A percentile compares a stretch with the other conserved stretches of the same genome.
Evolutionary conservation across 2,888 invertebrate species (phyloP).

Genomic region (Leptarthrus brevirostris): DNA sequence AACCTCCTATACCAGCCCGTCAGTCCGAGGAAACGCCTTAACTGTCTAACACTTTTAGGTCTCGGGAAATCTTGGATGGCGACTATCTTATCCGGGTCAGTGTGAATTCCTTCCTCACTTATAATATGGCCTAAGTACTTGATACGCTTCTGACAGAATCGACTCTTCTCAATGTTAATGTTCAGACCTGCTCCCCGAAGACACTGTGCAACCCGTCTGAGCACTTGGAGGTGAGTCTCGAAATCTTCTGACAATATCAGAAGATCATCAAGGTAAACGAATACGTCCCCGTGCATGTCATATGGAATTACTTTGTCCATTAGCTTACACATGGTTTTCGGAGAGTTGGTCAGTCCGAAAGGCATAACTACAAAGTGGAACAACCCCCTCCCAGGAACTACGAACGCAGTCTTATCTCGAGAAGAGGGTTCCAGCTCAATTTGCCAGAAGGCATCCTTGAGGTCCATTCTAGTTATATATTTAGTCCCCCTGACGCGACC

Average conservation of each 20-base stretch:
- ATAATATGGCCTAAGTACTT: no score
- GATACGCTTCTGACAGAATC: no score
- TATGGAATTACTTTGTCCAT: neutral
- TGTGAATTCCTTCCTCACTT: neutral
- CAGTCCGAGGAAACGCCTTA: conserved; percentile 1
- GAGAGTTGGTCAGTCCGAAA: conserved; percentile 33
- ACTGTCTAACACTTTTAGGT: neutral
- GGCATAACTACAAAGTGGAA: conserved; percentile 56
- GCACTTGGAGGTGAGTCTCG: no score
- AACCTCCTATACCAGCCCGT: no score
- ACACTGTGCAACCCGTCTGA: no score
- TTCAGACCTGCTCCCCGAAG: no score
- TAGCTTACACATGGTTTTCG: no score
- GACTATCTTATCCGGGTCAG: neutral
- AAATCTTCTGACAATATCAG: no score
- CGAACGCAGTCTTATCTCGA: conserved; percentile 55
- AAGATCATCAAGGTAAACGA: no score
- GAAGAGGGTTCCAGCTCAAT: conserved; percentile 31
- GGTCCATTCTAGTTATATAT: conserved; percentile 57
- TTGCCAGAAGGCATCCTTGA: conserved; percentile 56
- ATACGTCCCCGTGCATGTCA: no score
- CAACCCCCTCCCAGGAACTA: conserved; percentile 56
- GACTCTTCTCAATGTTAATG: no score
- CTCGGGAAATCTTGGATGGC: neutral
- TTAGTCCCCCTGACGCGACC: conserved; percentile 56